A percentile compares a stretch with the other conserved stretches of the same genome.
These are phyloP conservation scores for Micromussa lordhowensis DNA, from an alignment of 92 coral and sea anemone species.

Conservation along the genomic window DNA sequence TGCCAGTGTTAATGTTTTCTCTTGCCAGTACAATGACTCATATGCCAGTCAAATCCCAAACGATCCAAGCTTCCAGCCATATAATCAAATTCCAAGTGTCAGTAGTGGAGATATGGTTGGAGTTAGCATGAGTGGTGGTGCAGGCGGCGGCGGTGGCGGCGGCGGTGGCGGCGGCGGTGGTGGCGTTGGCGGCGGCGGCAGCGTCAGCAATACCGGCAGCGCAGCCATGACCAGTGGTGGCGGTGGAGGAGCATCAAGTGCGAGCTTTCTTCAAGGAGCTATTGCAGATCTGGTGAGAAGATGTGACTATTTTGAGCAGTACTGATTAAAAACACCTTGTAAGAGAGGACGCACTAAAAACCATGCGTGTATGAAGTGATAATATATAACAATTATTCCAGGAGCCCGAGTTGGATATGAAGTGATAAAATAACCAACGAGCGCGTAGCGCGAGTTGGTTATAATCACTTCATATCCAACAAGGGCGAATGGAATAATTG, in stretches of 20 bases:
- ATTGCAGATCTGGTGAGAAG: slow-evolving; percentile 49
- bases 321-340: too few relatives aligned
- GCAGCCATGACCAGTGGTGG: neutral
- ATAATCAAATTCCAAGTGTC: neutral
- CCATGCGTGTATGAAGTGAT: too few relatives aligned
- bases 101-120: neutral
- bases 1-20: neutral
- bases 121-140: neutral
- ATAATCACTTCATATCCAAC: too few relatives aligned
- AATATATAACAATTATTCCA: too few relatives aligned
- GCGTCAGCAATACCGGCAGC: neutral
- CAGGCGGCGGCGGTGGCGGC: neutral
- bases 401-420: too few relatives aligned
- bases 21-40: slow-evolving; percentile 1
- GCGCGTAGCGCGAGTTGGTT: too few relatives aligned
- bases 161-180: neutral
- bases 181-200: neutral
- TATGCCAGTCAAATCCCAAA: slow-evolving; percentile 1
- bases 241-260: neutral
- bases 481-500: too few relatives aligned
- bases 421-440: too few relatives aligned
- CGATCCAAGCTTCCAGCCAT: neutral
- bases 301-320: too few relatives aligned
- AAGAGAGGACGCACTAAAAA: too few relatives aligned
- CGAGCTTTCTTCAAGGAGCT: slow-evolving; percentile 54